Conservation (phyloP, 2,797 vertebrate species). For the Scolopax rusticola region DNA sequence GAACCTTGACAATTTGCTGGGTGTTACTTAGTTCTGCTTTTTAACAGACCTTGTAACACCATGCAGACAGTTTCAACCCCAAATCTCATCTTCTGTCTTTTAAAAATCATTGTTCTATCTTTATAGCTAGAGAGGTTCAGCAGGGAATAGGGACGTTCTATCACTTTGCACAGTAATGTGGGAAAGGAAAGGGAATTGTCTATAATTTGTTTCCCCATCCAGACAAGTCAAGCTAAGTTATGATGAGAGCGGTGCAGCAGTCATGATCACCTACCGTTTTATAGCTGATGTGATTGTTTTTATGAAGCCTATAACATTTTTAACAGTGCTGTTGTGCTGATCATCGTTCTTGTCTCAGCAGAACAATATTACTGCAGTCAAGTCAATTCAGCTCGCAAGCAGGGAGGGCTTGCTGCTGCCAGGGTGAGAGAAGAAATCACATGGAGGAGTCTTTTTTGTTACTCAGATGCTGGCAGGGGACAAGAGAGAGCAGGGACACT, state of each 20-base stretch:
- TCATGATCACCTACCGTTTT: slow-evolving; percentile 79
- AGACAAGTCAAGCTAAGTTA: slow-evolving; percentile 78
- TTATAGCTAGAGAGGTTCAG: slow-evolving; percentile 55
- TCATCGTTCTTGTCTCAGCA: slow-evolving; percentile 71
- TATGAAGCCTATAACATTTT: slow-evolving; percentile 77
- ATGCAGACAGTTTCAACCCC: slow-evolving; percentile 29
- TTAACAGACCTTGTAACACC: not conserved
- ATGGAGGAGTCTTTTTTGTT: not conserved
- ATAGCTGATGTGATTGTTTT: slow-evolving; percentile 79
- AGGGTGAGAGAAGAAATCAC: slow-evolving; percentile 7
- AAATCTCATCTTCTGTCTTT: slow-evolving; percentile 51
- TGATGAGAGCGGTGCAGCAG: slow-evolving; percentile 56
- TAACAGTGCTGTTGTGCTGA: slow-evolving; percentile 70
- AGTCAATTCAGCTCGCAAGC: slow-evolving; percentile 62
- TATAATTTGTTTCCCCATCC: slow-evolving; percentile 78
- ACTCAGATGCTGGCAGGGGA: not conserved
- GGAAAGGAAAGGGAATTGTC: slow-evolving; percentile 54
- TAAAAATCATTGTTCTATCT: slow-evolving; percentile 68
- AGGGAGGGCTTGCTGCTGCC: not conserved
- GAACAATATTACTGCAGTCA: slow-evolving; percentile 69
- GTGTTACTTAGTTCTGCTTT: slow-evolving; percentile 28
- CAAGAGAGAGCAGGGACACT: not conserved
- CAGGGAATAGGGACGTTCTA: slow-evolving; percentile 43
- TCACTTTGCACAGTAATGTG: slow-evolving; percentile 62
- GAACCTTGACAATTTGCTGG: not conserved